Evolutionary conservation across 2,888 invertebrate genomes (phyloP).

Genomic region (Galeopsomyia nigrocyanea): DNA sequence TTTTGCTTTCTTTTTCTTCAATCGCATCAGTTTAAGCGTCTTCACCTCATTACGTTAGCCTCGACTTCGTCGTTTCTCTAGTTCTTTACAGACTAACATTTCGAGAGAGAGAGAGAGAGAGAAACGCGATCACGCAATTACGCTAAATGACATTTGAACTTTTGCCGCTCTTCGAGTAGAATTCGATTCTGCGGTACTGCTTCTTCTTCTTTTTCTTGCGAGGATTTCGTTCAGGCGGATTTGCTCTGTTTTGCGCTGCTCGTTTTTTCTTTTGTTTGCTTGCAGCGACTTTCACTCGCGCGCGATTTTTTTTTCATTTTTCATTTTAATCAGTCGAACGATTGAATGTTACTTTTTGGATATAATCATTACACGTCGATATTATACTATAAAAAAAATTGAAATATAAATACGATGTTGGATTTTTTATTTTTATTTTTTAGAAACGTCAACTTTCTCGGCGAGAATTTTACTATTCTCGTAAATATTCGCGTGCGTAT

Average conservation of each 20-base stretch:
- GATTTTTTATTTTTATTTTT: no score
- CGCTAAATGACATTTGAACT: slow-evolving; percentile 42
- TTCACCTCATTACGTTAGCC: slow-evolving; percentile 35
- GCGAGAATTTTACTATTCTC: no score
- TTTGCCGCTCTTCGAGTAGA: not conserved
- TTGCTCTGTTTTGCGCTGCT: not conserved
- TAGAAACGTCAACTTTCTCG: no score
- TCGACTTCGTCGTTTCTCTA: slow-evolving; percentile 1
- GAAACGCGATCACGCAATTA: slow-evolving; percentile 45
- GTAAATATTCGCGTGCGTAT: no score
- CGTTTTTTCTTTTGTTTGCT: not conserved
- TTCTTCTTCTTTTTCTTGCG: no score
- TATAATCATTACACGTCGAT: no score
- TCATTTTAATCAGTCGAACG: no score
- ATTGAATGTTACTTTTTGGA: no score
- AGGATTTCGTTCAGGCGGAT: not conserved
- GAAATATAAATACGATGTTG: no score
- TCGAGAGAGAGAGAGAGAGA: not conserved
- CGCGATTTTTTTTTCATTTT: not conserved
- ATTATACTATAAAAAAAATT: no score
- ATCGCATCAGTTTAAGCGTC: slow-evolving; percentile 25
- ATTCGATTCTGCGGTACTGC: not conserved
- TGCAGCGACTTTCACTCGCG: not conserved
- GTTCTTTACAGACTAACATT: no score
- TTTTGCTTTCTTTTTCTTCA: not conserved